Base-by-base conservation (phyloP, 1,140 invertebrate species). In the Drosophila orosa region DNA sequence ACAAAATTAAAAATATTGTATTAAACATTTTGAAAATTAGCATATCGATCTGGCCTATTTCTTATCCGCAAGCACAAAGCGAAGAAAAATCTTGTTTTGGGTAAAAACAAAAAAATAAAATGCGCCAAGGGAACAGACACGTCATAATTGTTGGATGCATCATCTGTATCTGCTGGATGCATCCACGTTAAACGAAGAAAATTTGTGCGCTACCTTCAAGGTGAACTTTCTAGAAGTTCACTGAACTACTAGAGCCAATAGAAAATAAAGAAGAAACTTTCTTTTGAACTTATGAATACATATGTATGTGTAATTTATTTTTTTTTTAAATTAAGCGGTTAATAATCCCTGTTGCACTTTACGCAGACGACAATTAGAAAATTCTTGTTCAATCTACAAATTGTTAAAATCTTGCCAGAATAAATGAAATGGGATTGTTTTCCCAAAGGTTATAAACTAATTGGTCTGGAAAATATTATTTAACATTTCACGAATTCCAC, bases 151-250 rank as follows among this genome's bases (percentile, higher is more conserved):
- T 44, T 69, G 44, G 13, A 25, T 12, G 39, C 15, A 69, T 29
- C 10, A 52, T 22, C 8, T 29, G 19, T 15, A 48, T 37, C 33
- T 10, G n/a, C 45, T 48, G 24, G 42, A 47, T 48, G 19, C 50
- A 33, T 35, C 31, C 27, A 13, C 15, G 25, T 39, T 17, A 31
- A 35, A 56, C 52, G 15, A 29, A 24, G 15, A 29, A 24, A 39
- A 22, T 42, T n/a, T 25, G 12, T 25, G n/a, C 33, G 5, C 9
- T 13, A 15, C 35, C 27, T n/a, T 27, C 15, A 10, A 62, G 17
- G 25, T 17, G 15, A 52, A 65, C 29, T 57, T 74, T 74, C 59
- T 31, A 48, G 35, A 17, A 66, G 71, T 75, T 75, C 60, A 40
- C 37, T 74, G 71, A 74, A 75, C 73, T 52, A 75, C 73, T 52